Conservation (phyloP, 2,888 invertebrate genomes). For the Xylota segnis region DNA sequence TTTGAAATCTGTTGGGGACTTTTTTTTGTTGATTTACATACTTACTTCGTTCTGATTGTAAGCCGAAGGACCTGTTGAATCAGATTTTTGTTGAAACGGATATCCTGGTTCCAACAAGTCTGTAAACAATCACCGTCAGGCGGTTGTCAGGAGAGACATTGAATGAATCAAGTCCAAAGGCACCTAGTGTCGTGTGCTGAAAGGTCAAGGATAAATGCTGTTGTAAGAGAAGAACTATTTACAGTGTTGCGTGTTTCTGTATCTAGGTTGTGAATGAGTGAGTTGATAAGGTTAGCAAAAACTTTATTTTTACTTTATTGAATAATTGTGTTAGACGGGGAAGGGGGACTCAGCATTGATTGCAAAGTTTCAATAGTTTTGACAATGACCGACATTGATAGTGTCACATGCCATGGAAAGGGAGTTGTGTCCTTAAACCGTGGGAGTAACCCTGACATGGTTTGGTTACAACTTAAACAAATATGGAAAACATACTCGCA, state of each 20-base stretch:
- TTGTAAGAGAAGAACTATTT: conserved; percentile 21
- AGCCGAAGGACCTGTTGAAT: conserved; percentile 45
- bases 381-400: conserved; percentile 54
- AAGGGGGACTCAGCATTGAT: conserved; percentile 11
- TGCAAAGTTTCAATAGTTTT: conserved; percentile 28
- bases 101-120: conserved; percentile 56
- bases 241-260: conserved; percentile 57
- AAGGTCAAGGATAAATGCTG: conserved; percentile 56
- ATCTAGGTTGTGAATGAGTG: conserved; percentile 30
- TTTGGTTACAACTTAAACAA: not conserved
- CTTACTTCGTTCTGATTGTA: conserved; percentile 5
- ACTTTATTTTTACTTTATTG: conserved; percentile 3
- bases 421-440: not conserved
- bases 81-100: conserved; percentile 9
- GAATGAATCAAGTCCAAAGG: conserved; percentile 36
- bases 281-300: not conserved
- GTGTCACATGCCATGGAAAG: not conserved
- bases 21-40: conserved; percentile 10
- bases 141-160: conserved; percentile 47
- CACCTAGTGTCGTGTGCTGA: conserved; percentile 10
- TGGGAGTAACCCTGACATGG: not conserved
- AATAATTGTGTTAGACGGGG: not conserved
- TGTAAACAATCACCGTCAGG: conserved; percentile 24
- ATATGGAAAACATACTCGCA: too few relatives aligned
- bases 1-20: conserved; percentile 1